Evolutionary conservation across 2,888 invertebrate genomes (phyloP).

Genomic region (Cylloceria caligata): DNA sequence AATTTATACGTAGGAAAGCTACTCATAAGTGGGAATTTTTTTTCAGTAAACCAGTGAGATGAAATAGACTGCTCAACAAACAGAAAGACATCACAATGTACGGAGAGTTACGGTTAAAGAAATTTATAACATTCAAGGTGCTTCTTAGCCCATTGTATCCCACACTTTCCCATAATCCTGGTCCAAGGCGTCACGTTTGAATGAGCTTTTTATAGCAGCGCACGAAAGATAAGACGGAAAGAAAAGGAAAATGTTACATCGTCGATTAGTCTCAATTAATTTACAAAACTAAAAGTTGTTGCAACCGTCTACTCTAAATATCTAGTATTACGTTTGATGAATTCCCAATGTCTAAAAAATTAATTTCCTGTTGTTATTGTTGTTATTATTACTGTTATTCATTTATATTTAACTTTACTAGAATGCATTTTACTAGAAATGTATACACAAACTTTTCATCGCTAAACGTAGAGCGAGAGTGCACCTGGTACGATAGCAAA

Average conservation of each 20-base stretch:
- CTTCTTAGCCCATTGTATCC: background rate
- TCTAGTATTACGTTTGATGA: background rate
- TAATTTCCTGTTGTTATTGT: background rate
- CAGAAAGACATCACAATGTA: background rate
- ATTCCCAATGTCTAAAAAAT: background rate
- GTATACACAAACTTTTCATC: constrained; percentile 1
- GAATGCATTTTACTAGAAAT: constrained; percentile 2
- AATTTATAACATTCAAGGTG: background rate
- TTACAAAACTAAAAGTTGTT: background rate
- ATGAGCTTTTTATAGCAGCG: no score
- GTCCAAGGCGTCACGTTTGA: constrained; percentile 11
- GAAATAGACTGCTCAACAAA: background rate
- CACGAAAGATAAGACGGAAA: no score
- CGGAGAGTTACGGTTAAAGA: background rate
- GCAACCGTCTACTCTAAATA: background rate
- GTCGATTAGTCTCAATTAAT: background rate
- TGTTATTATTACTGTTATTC: background rate
- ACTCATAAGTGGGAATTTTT: background rate
- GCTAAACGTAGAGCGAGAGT: background rate
- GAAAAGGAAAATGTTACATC: no score
- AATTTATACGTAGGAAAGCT: no score
- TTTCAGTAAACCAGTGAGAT: background rate
- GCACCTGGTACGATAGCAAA: constrained; percentile 26
- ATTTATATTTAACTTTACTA: background rate
- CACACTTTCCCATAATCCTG: background rate